phyloP scores from a whole-genome alignment of 2,888 invertebrate species.

The Willowsia nigromaculata region DNA sequence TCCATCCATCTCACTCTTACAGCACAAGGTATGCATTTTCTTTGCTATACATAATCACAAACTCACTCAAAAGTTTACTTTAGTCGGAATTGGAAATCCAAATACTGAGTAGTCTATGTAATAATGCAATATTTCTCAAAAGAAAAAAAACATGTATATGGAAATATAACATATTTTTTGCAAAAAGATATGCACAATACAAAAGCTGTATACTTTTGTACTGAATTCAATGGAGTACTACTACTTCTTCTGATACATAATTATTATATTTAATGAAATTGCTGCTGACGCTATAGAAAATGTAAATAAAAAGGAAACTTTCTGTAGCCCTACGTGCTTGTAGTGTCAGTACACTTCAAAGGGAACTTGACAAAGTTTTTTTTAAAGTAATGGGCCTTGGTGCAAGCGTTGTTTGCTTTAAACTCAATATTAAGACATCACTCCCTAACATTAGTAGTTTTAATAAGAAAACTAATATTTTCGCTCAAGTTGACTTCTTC shows the following conservation, averaged over 20 bases:
- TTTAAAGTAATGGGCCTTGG: no score
- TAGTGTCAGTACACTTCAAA: neutral
- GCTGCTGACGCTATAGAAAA: neutral
- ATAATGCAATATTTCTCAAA: neutral
- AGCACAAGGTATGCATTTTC: neutral
- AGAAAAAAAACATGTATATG: neutral
- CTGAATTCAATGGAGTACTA: neutral
- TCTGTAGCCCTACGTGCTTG: neutral
- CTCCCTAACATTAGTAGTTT: no score
- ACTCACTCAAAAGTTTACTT: constrained; percentile 1
- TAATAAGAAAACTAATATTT: no score
- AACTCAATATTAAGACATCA: no score
- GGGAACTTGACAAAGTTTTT: neutral
- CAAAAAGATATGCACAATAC: neutral
- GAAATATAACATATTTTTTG: neutral
- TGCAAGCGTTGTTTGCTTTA: no score
- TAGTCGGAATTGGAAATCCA: neutral
- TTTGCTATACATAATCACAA: neutral
- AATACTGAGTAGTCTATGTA: neutral
- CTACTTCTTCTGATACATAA: neutral
- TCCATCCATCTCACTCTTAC: neutral
- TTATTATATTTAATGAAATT: neutral
- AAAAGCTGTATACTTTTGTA: neutral
- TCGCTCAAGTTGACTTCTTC: no score
- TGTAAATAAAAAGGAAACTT: neutral